Percentiles rank a stretch among this genome's conserved stretches.
Conservation (phyloP, 2,113 vertebrate genomes). For the Chauna torquata region DNA sequence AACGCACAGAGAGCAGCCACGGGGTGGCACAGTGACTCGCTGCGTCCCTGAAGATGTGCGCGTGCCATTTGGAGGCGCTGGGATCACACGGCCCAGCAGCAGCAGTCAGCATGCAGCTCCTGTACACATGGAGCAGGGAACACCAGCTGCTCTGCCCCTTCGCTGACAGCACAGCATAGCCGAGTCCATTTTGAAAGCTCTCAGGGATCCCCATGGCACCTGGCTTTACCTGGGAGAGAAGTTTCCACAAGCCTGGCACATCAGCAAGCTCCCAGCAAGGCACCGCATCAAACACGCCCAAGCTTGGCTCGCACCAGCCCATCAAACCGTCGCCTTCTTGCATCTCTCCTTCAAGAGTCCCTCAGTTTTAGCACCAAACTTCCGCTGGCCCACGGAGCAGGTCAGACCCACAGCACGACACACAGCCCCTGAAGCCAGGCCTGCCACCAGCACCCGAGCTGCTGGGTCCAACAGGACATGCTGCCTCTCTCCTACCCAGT, state of each 20-base stretch:
- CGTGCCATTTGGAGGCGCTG: rapidly evolving
- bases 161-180: neutral
- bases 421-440: neutral
- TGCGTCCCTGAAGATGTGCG: neutral
- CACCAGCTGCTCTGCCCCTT: neutral
- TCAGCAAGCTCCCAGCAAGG: neutral
- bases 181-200: neutral
- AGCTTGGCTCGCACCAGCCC: neutral
- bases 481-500: neutral
- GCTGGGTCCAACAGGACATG: neutral
- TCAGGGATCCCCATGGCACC: rapidly evolving
- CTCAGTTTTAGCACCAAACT: neutral
- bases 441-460: neutral
- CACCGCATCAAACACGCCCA: neutral
- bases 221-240: neutral
- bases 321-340: neutral
- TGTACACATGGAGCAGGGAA: rapidly evolving
- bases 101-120: neutral
- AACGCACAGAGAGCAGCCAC: neutral
- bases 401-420: neutral
- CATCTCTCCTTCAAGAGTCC: neutral
- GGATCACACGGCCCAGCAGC: neutral
- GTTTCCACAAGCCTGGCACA: neutral
- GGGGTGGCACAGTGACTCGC: neutral
- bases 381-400: neutral